Base-by-base conservation (phyloP, 2,888 invertebrate genomes). In the Drosophila pseudotakahashii region DNA sequence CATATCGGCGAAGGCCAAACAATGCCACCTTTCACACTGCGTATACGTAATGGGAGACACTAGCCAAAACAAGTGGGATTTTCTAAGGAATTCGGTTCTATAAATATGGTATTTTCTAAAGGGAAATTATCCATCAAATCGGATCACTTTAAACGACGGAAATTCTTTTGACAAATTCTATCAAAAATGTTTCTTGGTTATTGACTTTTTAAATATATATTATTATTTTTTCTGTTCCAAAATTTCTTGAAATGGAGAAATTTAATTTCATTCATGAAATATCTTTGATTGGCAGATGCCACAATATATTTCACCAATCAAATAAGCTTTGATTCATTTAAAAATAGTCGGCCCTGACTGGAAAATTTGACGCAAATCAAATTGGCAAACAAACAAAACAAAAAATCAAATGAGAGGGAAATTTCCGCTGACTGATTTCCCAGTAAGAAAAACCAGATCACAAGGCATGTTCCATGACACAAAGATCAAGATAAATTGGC, bases 1-100 rank as follows among this genome's bases (percentile, higher is more conserved):
- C 82, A 83, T 78, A 44, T 64, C 53, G 55, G 13, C 62, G 81
- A 75, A 84, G 81, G 81, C 79, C 81, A 84, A 84, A 81, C 81
- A 81, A 79, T 73, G 66, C 54, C 58, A 54, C 36, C 52, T 67
- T 48, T 64, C 30, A 66, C 42, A 78, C 53, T 58, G 48, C 54
- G 55, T 68, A 58, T 62, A 59, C 67, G 55, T 64, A 75, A 45
- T 47, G 32, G 7, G 44, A 42, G 61, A 47, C 64, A 68, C 16
- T 19, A 42, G 58, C 58, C 67, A 48, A 44, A 52, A 50, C 70
- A 51, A 57, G 47, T 70, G 71, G 71, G 48, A 14, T 44, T 50
- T 59, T 68, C 59, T 59, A 32, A 53, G 53, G 51, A 68, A 59
- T 48, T 67, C 26, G 13, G 0, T 13, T 42, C 62, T 59, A 59